Base-by-base conservation (phyloP, 2,797 vertebrate species). In the Gambelia wislizenii region DNA sequence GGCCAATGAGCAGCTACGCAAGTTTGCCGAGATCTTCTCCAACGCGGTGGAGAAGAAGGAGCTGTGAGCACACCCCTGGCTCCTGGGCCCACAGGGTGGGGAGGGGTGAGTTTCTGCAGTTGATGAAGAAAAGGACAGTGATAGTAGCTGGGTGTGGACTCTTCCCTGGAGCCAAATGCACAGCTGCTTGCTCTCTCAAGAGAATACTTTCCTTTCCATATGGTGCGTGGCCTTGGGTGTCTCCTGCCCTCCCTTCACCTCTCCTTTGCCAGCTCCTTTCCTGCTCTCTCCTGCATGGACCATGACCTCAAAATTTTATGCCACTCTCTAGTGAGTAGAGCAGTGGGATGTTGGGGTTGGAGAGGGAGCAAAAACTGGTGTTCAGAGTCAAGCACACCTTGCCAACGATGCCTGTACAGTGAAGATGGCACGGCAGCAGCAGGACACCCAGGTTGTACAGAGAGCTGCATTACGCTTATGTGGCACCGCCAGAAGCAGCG, bases 1-100 rank as follows among this genome's bases (percentile, higher is more conserved):
- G 0, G 98, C 98, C 93, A 98, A 97, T 0, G 97, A 98, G 94
- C 98, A 99, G 96, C 98, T 99, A 59, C 97, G 98, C 87, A 98
- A 98, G 96, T 98, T 99, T 82, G 98, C 97, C 0, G 89, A 97
- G 90, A 96, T 99, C 87, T 98, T 99, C 72, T 97, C 96, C 67
- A 95, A 96, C 39, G 78, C 93, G 0, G 94, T 95, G 67, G 97
- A 97, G 84, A 87, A 97, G 94, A 97, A 97, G 94, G 96, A 96
- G 1, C 94, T 93, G 54, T 96, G 92, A 96, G 76, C 64, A 20
- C 0, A 36, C 8, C 36, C 70, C 18, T 3, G 10, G 6, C 30
- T 36, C 25, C 36, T 3, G 0, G 74, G 56, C 56, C 20, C 56
- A 59, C 56, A 59, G 6, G 22, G 25, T 12, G 33, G 13, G 2